Base-by-base conservation (phyloP, 2,888 invertebrate genomes). In the Pristionchus entomophagus region DNA sequence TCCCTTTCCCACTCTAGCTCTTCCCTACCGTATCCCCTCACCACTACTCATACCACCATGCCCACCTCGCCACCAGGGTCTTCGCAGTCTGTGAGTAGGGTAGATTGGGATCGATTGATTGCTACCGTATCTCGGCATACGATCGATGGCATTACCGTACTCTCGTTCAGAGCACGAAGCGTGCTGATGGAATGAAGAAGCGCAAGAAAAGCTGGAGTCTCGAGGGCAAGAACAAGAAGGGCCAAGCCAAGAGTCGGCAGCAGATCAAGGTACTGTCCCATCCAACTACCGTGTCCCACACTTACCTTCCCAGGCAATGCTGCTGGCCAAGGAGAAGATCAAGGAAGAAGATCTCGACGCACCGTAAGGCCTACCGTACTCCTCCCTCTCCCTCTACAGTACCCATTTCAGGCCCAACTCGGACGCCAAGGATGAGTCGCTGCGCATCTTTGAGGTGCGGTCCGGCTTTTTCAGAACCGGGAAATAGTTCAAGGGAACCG, bases 281-380 rank as follows among this genome's bases (percentile, higher is more conserved):
- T 0, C 38, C 45, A n/a, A 45, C 0, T 69, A 69, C 38, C 38
- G 69, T 69, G 19, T 38, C 69, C 35, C 35, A 5, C 62, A 14
- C 1, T 32, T n/a, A 38, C 45, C 26, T 26, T 26, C 51, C 6
- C 78, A 80, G 78, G 78, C 35, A 51, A 51, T 51, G 51, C 78
- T 80, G 12, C 51, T 80, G 3, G 78, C 41, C 51, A 80, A 80
- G 78, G 51, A 73, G 73, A 49, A 51, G 78, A 80, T 80, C 32
- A 49, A 80, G 51, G 78, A 51, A 32, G 73, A 80, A 10, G 78
- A 80, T 32, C 51, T 51, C n/a, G 51, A 80, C 35, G 78, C 78
- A 80, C 78, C 78, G 78, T 80, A 80, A 80, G n/a, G 78, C 22
- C 73, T 73, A 73, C 73, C 73, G 73, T 73, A 73, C 45, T 12